A percentile compares a stretch with the other conserved stretches of the same genome.
These are phyloP conservation scores for Macropus fuliginosus DNA, from an alignment of 2,797 vertebrate species.

Conservation along the genomic window DNA sequence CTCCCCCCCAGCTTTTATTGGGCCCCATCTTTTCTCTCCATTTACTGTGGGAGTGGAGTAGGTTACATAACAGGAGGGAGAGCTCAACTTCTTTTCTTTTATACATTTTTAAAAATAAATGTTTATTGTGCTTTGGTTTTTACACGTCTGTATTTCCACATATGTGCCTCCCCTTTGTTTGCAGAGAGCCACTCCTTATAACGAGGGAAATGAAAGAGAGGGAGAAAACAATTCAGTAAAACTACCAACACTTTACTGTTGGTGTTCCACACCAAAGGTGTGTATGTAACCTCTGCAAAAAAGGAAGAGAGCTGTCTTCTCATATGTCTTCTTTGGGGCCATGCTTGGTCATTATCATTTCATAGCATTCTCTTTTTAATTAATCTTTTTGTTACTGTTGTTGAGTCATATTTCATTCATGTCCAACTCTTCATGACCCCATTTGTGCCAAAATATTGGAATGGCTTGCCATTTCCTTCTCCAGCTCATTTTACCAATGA, in stretches of 20 bases:
- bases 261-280: neutral
- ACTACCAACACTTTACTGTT: neutral
- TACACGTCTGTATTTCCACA: neutral
- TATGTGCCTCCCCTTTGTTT: neutral
- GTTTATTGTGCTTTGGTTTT: neutral
- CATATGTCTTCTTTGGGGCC: neutral
- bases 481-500: neutral
- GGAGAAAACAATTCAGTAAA: neutral
- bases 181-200: neutral
- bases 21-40: neutral
- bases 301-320: neutral
- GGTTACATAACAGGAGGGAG: neutral
- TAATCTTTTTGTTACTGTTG: neutral
- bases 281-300: neutral
- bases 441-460: neutral
- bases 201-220: neutral
- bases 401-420: neutral
- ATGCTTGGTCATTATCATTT: neutral
- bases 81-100: neutral
- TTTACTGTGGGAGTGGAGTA: too few relatives aligned
- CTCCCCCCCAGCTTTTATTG: fast-evolving
- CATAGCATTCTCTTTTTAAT: neutral
- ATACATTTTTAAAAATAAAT: neutral
- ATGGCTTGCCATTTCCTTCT: neutral
- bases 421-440: neutral